phyloP scores from a whole-genome alignment of 2,888 invertebrate species.

The Cordilura impudica region DNA sequence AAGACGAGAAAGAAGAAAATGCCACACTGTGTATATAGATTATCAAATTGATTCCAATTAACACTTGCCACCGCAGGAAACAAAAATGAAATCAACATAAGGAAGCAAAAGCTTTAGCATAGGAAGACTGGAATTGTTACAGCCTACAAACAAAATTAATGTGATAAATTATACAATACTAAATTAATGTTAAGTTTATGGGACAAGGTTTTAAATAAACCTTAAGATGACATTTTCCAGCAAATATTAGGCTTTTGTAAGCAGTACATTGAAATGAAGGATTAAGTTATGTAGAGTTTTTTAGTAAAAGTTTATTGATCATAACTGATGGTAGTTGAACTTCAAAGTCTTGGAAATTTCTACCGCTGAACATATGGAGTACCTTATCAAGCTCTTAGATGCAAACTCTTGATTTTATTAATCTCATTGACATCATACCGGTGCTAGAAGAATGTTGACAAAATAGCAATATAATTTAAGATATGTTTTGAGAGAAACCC shows the following conservation, averaged over 20 bases:
- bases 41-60: slow-evolving; percentile 78
- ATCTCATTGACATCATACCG: too few relatives aligned
- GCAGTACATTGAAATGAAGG: too few relatives aligned
- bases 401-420: too few relatives aligned
- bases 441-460: too few relatives aligned
- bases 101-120: slow-evolving; percentile 33
- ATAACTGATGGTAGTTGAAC: too few relatives aligned
- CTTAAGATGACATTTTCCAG: slow-evolving; percentile 47
- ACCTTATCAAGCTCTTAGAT: too few relatives aligned
- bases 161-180: slow-evolving; percentile 43
- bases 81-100: slow-evolving; percentile 58
- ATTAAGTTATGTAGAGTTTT: too few relatives aligned
- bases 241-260: neutral
- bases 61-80: slow-evolving; percentile 77
- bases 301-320: too few relatives aligned
- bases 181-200: slow-evolving; percentile 54
- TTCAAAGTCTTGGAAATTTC: too few relatives aligned
- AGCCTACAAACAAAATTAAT: neutral
- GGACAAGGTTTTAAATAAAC: slow-evolving; percentile 28
- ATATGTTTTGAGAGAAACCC: too few relatives aligned
- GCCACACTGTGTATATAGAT: slow-evolving; percentile 69
- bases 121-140: neutral
- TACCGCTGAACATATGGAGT: too few relatives aligned
- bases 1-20: slow-evolving; percentile 24
- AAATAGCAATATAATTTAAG: too few relatives aligned